These are phyloP conservation scores for Nemurella pictetii DNA, from an alignment of 2,888 invertebrate genomes.

Conservation along the genomic window DNA sequence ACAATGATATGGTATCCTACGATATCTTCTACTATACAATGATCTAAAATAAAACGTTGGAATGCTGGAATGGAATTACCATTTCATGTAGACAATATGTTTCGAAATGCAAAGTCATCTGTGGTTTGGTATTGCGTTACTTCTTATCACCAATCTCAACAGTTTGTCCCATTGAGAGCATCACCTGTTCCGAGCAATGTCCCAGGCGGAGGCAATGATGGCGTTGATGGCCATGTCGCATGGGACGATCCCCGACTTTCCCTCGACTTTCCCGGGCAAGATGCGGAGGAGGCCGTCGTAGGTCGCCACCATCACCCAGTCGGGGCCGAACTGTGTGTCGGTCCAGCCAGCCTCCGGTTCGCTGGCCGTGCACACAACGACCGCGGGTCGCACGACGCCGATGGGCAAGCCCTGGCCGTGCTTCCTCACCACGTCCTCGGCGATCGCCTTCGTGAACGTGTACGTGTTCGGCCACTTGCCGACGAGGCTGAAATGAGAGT, in stretches of 20 bases:
- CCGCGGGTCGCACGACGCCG: slow-evolving; percentile 61
- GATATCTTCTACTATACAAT: no score
- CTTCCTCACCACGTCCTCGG: slow-evolving; percentile 66
- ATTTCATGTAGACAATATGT: no score
- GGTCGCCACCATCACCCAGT: background rate
- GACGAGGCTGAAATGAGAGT: slow-evolving; percentile 52
- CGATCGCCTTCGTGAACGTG: slow-evolving; percentile 87
- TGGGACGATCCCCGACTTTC: background rate
- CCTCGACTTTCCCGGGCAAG: background rate
- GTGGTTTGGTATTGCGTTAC: no score
- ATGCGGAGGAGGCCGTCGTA: background rate
- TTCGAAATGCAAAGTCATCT: no score
- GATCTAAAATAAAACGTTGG: no score
- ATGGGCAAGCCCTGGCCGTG: slow-evolving; percentile 56
- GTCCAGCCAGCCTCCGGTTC: background rate
- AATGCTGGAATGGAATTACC: no score
- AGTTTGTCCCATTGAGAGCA: no score
- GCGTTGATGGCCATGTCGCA: background rate
- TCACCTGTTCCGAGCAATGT: background rate
- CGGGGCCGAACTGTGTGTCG: background rate
- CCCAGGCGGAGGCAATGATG: background rate
- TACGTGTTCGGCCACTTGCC: slow-evolving; percentile 83
- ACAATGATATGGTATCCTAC: no score
- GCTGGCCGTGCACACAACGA: slow-evolving; percentile 48
- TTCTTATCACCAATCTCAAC: no score